Evolutionary conservation across 1,140 invertebrate species (phyloP).

Genomic region (Rhyzopertha dominica): DNA sequence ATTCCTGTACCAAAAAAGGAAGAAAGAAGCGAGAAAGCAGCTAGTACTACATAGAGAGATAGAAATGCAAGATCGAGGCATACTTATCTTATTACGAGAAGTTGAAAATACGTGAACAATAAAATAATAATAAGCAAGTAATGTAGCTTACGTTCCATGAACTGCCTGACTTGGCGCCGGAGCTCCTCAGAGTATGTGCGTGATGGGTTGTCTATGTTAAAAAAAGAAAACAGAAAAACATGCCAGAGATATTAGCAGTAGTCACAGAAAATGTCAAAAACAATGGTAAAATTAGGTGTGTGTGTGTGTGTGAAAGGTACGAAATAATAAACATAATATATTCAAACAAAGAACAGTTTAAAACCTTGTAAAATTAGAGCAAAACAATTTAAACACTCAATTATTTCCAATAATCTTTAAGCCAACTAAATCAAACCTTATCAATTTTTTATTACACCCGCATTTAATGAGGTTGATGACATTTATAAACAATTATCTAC

Average conservation of each 20-base stretch:
- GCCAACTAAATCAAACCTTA: no score
- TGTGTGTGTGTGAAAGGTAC: no score
- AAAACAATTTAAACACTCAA: no score
- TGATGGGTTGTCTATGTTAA: slow-evolving; percentile 36
- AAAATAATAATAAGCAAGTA: slow-evolving; percentile 26
- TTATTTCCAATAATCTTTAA: no score
- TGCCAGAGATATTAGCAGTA: slow-evolving; percentile 25
- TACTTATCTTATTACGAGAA: slow-evolving; percentile 10
- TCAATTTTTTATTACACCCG: no score
- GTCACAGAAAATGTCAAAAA: slow-evolving; percentile 23
- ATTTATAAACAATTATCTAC: no score
- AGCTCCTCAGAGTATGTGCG: slow-evolving; percentile 41
- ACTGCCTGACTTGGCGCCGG: slow-evolving; percentile 35
- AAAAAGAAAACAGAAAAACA: slow-evolving; percentile 36
- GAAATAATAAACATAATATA: no score
- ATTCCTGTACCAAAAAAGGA: not conserved
- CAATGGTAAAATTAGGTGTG: no score
- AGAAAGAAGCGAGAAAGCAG: not conserved
- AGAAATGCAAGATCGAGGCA: not conserved
- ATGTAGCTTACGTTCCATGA: slow-evolving; percentile 42
- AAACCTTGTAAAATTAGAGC: no score
- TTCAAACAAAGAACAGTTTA: no score
- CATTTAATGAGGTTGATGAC: no score
- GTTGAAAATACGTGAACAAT: slow-evolving; percentile 12
- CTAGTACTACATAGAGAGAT: not conserved